These are phyloP conservation scores for Ptyas mucosa DNA, from an alignment of 2,113 vertebrate species.

Conservation along the genomic window DNA sequence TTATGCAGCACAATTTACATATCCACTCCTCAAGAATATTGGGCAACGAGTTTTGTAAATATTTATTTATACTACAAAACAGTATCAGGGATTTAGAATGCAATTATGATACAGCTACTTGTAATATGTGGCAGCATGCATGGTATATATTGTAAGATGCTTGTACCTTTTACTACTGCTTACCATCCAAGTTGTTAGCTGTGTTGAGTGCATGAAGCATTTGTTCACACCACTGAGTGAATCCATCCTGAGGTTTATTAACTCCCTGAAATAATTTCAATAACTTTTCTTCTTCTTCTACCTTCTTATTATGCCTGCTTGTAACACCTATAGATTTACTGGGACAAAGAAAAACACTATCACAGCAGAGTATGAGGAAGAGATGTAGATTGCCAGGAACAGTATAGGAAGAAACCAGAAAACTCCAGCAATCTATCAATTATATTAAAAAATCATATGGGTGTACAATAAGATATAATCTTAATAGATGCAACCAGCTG, in stretches of 20 bases:
- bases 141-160: not conserved
- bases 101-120: not conserved
- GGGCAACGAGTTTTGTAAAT: not conserved
- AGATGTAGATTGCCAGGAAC: not conserved
- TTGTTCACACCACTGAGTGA: constrained; percentile 99
- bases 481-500: not conserved
- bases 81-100: not conserved
- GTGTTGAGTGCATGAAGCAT: constrained; percentile 96
- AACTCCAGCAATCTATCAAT: not conserved
- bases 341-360: constrained; percentile 50
- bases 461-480: not conserved
- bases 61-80: not conserved
- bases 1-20: not conserved
- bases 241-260: constrained; percentile 92
- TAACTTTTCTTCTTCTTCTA: constrained; percentile 96
- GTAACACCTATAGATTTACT: constrained; percentile 88
- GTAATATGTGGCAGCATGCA: not conserved
- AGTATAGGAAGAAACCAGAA: not conserved
- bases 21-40: not conserved
- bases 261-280: constrained; percentile 96
- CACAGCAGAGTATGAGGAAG: constrained; percentile 43
- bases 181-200: constrained; percentile 98
- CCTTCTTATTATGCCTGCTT: constrained; percentile 91
- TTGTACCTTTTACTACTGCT: constrained; percentile 55
- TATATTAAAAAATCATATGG: not conserved